Conservation (phyloP, 2,797 vertebrate genomes). For the Natrix natrix region DNA sequence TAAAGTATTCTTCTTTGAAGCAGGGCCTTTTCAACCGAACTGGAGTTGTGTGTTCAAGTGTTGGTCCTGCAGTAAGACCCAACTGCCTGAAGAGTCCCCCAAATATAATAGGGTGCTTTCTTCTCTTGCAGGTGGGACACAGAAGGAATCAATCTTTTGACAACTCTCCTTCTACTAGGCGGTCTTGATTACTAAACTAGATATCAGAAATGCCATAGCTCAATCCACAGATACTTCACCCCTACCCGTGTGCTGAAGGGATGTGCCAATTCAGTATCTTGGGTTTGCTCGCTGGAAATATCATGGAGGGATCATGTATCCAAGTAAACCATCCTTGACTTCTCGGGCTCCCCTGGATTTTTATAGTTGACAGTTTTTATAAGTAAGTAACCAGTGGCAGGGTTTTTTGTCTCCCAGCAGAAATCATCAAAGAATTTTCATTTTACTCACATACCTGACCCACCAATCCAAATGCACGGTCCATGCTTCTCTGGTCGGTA, state of each 20-base stretch:
- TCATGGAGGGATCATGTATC: background rate
- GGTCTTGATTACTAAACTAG: accelerated
- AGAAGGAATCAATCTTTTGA: constrained; percentile 87
- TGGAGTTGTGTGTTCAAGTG: background rate
- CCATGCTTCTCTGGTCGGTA: constrained; percentile 90
- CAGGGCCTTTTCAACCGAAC: background rate
- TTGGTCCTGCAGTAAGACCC: background rate
- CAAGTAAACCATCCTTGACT: background rate
- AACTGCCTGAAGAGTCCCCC: background rate
- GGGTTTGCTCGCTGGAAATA: background rate
- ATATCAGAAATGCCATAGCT: background rate
- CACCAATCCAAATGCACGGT: constrained; percentile 93
- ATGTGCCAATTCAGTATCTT: background rate
- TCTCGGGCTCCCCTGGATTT: background rate
- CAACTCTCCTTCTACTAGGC: constrained; percentile 82
- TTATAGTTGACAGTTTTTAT: too few relatives aligned
- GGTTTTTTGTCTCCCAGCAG: background rate
- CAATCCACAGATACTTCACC: background rate
- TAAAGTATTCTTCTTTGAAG: background rate
- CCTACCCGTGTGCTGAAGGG: background rate
- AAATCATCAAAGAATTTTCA: constrained; percentile 18
- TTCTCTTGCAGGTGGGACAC: constrained; percentile 81
- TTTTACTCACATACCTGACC: constrained; percentile 83
- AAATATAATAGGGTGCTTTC: background rate
- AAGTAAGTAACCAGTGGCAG: background rate